These are phyloP conservation scores for Epizoanthus scotinus DNA, from an alignment of 92 coral and sea anemone genomes.

Conservation along the genomic window DNA sequence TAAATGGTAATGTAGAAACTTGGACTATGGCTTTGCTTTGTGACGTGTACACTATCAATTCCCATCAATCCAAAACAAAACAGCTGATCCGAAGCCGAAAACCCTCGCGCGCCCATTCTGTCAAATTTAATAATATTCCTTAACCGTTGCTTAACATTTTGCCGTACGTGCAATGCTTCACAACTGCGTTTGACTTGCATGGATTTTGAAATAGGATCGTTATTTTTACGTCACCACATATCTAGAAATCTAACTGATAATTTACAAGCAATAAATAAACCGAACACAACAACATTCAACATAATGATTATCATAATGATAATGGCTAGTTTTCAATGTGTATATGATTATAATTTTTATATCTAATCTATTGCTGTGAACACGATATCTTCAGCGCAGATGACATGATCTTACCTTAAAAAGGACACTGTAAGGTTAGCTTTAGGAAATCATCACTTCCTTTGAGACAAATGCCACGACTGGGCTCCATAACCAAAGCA, in stretches of 20 bases:
- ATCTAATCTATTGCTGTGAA: too few relatives aligned
- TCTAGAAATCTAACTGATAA: background rate
- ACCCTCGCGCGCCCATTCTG: too few relatives aligned
- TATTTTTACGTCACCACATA: background rate
- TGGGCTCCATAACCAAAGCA: background rate
- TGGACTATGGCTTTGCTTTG: slow-evolving; percentile 22
- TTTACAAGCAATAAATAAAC: background rate
- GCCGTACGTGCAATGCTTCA: background rate
- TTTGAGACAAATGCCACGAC: background rate
- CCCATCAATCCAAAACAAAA: background rate
- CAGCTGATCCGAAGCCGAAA: slow-evolving; percentile 4
- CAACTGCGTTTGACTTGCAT: background rate
- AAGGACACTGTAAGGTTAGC: background rate
- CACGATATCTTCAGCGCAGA: too few relatives aligned
- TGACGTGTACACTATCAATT: slow-evolving; percentile 19
- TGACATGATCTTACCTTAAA: too few relatives aligned
- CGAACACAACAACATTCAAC: too few relatives aligned
- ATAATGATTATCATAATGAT: too few relatives aligned
- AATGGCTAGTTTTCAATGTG: background rate
- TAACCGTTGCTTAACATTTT: background rate
- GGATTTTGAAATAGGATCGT: too few relatives aligned
- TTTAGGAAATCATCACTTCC: background rate
- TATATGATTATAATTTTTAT: too few relatives aligned
- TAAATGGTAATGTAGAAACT: background rate
- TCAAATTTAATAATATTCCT: background rate